Conservation (phyloP, 2,797 vertebrate species). For the Rallus crepitans region DNA sequence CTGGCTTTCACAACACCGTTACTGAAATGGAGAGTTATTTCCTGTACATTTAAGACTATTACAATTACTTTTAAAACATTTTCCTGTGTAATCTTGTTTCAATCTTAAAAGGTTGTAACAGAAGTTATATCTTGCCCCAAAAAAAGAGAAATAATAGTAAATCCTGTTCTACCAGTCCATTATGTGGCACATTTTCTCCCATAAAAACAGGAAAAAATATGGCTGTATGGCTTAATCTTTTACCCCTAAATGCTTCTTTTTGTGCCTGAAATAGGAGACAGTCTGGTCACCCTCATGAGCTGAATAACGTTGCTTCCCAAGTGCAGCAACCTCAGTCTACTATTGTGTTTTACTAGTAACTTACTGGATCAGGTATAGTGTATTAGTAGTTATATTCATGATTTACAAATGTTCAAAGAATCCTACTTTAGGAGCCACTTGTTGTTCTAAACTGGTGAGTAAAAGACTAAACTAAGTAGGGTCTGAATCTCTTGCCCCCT, state of each 20-base stretch:
- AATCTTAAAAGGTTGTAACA: background rate
- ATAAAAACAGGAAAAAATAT: background rate
- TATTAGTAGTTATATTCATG: background rate
- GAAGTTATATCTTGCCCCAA: background rate
- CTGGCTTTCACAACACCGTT: background rate
- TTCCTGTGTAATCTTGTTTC: background rate
- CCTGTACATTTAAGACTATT: background rate
- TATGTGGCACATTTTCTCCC: rapidly evolving
- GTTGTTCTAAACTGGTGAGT: background rate
- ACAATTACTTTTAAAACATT: background rate
- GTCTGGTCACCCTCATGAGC: background rate
- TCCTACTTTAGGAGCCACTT: background rate
- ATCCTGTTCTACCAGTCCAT: background rate
- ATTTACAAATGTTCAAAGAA: background rate
- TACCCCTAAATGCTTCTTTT: background rate
- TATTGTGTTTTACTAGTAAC: background rate
- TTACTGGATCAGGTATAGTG: background rate
- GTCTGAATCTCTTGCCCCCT: background rate
- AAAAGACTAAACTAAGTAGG: background rate
- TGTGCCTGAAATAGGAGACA: background rate
- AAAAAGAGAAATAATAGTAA: background rate
- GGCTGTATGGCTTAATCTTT: background rate
- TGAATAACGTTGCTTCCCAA: background rate
- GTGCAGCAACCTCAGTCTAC: background rate
- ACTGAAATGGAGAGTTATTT: background rate